Conservation (phyloP, 2,888 invertebrate species). For the Tetrapedia diversipes region DNA sequence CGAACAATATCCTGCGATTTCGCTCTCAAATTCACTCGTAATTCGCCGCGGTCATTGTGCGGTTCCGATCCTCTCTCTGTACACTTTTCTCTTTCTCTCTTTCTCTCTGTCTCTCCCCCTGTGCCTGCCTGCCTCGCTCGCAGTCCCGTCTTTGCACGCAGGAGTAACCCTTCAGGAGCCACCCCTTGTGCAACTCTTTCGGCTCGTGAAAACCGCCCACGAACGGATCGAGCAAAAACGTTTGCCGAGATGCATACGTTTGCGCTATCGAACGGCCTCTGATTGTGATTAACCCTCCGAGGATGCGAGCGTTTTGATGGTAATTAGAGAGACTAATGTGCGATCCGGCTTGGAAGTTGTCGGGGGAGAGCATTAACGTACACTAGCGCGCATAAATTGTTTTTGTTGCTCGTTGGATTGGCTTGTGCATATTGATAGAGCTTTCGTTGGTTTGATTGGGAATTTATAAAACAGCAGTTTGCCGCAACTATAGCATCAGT, state of each 20-base stretch:
- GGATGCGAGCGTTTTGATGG: background rate
- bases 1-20: constrained; percentile 69
- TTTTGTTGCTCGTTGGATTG: background rate
- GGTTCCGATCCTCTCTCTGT: constrained; percentile 42
- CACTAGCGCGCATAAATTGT: background rate
- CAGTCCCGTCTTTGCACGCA: constrained; percentile 58
- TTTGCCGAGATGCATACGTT: constrained; percentile 12
- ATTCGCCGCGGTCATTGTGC: constrained; percentile 67
- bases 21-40: constrained; percentile 65
- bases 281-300: constrained; percentile 6
- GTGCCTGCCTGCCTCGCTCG: constrained; percentile 21
- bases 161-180: constrained; percentile 49
- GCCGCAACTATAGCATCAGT: too few relatives aligned
- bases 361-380: too few relatives aligned
- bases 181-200: constrained; percentile 50
- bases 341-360: background rate
- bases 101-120: constrained; percentile 27
- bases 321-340: background rate
- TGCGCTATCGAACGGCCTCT: background rate
- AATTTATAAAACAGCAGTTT: background rate
- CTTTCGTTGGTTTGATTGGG: background rate
- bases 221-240: constrained; percentile 17
- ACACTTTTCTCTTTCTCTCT: too few relatives aligned
- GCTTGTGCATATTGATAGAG: background rate
- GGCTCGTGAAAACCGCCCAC: constrained; percentile 17